phyloP scores from a whole-genome alignment of 2,113 vertebrate genomes.

The Anoura caudifer region DNA sequence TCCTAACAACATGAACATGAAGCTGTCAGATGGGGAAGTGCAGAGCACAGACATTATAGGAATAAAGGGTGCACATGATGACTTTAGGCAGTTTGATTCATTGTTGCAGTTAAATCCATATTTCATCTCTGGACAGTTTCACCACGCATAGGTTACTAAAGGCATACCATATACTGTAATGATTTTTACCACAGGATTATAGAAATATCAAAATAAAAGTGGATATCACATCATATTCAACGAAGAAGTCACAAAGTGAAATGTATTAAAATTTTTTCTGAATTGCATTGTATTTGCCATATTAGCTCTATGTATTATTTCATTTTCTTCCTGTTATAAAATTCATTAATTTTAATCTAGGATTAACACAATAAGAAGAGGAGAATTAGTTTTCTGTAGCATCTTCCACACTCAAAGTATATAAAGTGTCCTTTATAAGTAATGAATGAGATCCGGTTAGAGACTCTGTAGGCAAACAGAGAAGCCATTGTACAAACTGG shows the following conservation, averaged over 20 bases:
- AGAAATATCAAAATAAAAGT: constrained; percentile 37
- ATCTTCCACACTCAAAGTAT: constrained; percentile 50
- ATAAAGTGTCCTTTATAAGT: constrained; percentile 67
- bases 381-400: constrained; percentile 69
- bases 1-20: constrained; percentile 11
- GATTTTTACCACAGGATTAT: constrained; percentile 51
- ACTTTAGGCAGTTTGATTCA: constrained; percentile 64
- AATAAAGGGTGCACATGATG: constrained; percentile 32
- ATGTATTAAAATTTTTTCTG: constrained; percentile 72
- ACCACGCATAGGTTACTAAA: constrained; percentile 54
- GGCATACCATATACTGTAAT: constrained; percentile 19
- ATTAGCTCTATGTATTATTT: constrained; percentile 69
- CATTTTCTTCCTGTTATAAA: constrained; percentile 71
- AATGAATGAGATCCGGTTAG: constrained; percentile 60
- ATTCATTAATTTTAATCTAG: constrained; percentile 77
- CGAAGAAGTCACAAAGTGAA: background rate
- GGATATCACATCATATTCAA: constrained; percentile 25
- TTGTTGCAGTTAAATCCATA: constrained; percentile 51
- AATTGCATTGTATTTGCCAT: constrained; percentile 66
- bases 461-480: constrained; percentile 58
- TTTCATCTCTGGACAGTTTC: constrained; percentile 66
- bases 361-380: constrained; percentile 69
- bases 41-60: background rate
- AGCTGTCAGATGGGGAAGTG: constrained; percentile 2
- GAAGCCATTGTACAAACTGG: constrained; percentile 58